Percentiles rank a stretch among this genome's conserved stretches.
Conservation (phyloP, 53 echinoderm and acorn worm genomes). For the Apostichopus leukothele region DNA sequence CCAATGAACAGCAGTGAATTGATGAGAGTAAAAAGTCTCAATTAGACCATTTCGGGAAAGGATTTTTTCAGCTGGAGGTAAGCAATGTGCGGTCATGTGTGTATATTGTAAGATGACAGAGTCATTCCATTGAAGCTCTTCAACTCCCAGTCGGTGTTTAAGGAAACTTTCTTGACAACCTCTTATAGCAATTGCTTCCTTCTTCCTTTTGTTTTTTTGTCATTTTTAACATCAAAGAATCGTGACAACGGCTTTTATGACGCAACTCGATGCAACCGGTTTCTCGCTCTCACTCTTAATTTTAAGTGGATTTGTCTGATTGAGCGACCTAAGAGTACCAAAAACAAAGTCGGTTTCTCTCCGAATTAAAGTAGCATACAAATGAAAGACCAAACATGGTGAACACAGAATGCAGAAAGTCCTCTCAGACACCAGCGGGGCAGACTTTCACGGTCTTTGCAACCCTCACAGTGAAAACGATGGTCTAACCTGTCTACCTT, state of each 20-base stretch:
- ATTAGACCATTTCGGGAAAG: neutral
- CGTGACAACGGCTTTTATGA: neutral
- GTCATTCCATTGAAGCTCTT: constrained; percentile 5
- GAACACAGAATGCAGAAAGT: no score
- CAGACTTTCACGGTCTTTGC: no score
- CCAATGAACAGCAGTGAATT: constrained; percentile 17
- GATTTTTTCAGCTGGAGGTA: neutral
- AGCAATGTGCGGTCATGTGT: constrained; percentile 1
- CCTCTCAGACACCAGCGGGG: no score
- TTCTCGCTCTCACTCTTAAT: neutral
- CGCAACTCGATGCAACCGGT: neutral
- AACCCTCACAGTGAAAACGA: no score
- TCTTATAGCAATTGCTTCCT: neutral
- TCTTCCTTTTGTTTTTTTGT: no score
- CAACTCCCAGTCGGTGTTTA: neutral
- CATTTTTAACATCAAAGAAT: no score
- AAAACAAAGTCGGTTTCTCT: no score
- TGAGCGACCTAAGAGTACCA: no score
- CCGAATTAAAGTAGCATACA: no score
- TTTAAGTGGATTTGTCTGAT: no score
- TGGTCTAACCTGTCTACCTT: no score
- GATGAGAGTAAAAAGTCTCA: neutral
- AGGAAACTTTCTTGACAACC: neutral
- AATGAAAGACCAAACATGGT: no score
- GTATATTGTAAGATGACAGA: neutral